A percentile compares a stretch with the other conserved stretches of the same genome.
phyloP scores from a whole-genome alignment of 2,797 vertebrate genomes.

The Phoebastria nigripes region DNA sequence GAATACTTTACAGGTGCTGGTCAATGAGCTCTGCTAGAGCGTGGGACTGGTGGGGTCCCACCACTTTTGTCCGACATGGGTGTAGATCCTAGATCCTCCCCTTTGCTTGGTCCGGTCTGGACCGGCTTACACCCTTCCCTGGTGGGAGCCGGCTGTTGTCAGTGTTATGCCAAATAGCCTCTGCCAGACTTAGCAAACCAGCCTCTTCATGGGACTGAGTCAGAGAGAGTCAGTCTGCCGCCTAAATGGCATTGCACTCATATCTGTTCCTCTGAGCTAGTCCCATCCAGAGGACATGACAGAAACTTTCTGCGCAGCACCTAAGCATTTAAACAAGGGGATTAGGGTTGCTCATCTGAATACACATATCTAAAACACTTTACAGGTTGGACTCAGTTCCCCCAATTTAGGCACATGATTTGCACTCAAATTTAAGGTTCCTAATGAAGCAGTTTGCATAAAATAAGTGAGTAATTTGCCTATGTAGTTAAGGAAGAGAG shows the following conservation, averaged over 20 bases:
- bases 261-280: background rate
- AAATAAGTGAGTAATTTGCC: background rate
- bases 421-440: background rate
- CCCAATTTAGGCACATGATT: background rate
- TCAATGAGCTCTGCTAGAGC: background rate
- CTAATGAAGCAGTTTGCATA: background rate
- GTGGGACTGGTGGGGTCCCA: background rate
- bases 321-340: background rate
- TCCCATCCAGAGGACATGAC: background rate
- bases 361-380: background rate
- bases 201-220: background rate
- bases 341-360: background rate
- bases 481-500: background rate
- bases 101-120: background rate
- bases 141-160: background rate
- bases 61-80: fast-evolving
- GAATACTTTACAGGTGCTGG: background rate
- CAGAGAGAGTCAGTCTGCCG: background rate
- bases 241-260: fast-evolving
- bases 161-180: background rate
- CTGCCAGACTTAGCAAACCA: background rate
- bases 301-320: background rate
- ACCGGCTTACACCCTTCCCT: background rate
- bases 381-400: background rate
- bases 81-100: background rate